Evolutionary conservation across 2,888 invertebrate genomes (phyloP), one percentile per base, ranked within the genome.

Genomic region (Brassicogethes aeneus): DNA sequence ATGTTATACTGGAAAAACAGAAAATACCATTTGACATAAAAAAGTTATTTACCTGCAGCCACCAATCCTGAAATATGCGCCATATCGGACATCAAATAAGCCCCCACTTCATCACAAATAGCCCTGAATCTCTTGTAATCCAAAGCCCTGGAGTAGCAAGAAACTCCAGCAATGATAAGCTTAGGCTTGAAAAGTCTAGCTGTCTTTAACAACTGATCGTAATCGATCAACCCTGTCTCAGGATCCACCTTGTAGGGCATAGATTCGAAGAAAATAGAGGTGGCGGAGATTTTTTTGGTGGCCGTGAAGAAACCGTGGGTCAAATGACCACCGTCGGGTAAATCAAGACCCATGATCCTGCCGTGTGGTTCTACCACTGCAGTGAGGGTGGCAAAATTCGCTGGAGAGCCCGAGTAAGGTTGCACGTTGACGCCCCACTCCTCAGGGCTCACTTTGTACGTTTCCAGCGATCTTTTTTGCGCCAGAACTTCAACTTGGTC

Each of bases 371-470:
- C 43, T 2, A 47, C 45, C 12, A 45, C 35, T 41, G 80, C 94
- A 2, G 96, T 95, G 68, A 95, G 97, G 3, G 93, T 93, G 2
- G 95, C 95, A 67, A 97, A 86, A 71, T 97, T 97, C 2, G 95
- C 96, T 13, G 97, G 97, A 5, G 91, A 91, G 1, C 83, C 83
- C 41, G 95, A 96, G 61, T 94, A 92, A 1, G 96, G 92, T 65
- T 97, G 97, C 2, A 97, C 97, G 71, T 97, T 97, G 12, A 92
- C 91, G 37, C 96, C 96, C 97, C 97, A 97, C 65, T 90, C 76
- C 41, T 84, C 85, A 1, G 86, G 76, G 54, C 82, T 78, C 15
- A 96, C 71, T 50, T 76, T 78, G 65, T 84, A 97, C 1, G 90
- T 82, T 61, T 87, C 81, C 36, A 96, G 71, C 1, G 91, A 82